Evolutionary conservation across 2,113 vertebrate genomes (phyloP), one percentile per base, ranked within the genome.

Genomic region (Cariama cristata): DNA sequence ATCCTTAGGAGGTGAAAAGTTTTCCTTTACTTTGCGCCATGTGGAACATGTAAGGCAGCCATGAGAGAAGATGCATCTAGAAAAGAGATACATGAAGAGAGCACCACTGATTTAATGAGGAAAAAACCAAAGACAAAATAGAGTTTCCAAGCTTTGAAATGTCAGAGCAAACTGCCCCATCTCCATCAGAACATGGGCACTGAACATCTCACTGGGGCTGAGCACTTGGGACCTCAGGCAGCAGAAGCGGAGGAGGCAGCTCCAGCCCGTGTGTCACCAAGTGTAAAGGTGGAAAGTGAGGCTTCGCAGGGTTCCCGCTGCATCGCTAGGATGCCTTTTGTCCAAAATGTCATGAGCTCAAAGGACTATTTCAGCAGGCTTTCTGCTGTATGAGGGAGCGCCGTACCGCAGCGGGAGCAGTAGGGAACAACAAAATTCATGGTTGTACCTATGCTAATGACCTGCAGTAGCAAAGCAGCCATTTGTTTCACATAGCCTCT

Each of bases 381-480:
- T 91, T 38, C 72, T 87, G 60, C 52, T 49, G 17, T 60, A 6
- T 1, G 19, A 42, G 22, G 19, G 60, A 87, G 82, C 64, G 66
- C 38, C 0, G 0, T 44, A n/a, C 59, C 1, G 24, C 90, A 8
- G 12, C 0, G 2, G 58, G 45, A 90, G 16, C 93, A 75, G 63
- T 11, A 71, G 86, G 91, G 80, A 95, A 75, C 86, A 77, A 13
- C 19, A 53, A 3, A 60, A 95, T 96, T 91, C 45, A 87, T 85
- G 62, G 73, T 40, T 93, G 73, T 96, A 79, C 81, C 97, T 91
- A 26, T 85, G 85, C 90, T 97, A 95, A 96, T 79, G 84, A 79
- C 86, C 94, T 64, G 84, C 89, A 73, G 77, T 32, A 73, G 68
- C 73, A 94, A 76, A 94, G 76, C 77, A 79, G 77, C 52, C 66